Evolutionary conservation across 2,888 invertebrate genomes (phyloP).

Genomic region (Chrysopilus asiliformis): DNA sequence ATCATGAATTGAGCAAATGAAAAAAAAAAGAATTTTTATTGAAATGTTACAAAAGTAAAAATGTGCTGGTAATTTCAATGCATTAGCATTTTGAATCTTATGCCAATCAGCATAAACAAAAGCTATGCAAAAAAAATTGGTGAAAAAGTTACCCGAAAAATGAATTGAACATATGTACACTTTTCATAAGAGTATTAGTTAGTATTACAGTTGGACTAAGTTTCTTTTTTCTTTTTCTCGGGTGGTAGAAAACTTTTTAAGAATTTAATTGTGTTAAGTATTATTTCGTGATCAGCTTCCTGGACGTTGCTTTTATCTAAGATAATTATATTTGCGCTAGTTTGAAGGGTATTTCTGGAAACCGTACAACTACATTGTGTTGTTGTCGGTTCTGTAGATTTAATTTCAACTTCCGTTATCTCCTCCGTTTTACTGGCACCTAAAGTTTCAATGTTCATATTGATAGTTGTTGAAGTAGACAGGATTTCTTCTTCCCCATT

Average conservation of each 20-base stretch:
- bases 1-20: too few species aligned
- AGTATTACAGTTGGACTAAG: too few species aligned
- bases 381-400: conserved; percentile 8
- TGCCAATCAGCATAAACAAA: too few species aligned
- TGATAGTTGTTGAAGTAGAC: conserved; percentile 18
- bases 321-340: background rate
- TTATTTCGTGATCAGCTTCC: conserved; percentile 30
- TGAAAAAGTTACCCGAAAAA: too few species aligned
- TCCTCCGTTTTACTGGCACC: conserved; percentile 7
- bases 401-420: background rate
- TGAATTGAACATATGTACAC: too few species aligned
- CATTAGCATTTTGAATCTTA: too few species aligned
- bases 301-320: conserved; percentile 19
- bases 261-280: conserved; percentile 31
- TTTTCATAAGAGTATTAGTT: too few species aligned
- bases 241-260: conserved; percentile 29
- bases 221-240: conserved; percentile 14
- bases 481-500: too few species aligned
- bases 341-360: background rate
- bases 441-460: conserved; percentile 22
- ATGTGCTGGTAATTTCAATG: too few species aligned
- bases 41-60: too few species aligned
- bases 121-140: too few species aligned
- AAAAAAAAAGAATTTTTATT: too few species aligned
- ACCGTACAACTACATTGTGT: conserved; percentile 4